Conservation (phyloP, 2,797 vertebrate genomes). For the Oreochromis mossambicus region DNA sequence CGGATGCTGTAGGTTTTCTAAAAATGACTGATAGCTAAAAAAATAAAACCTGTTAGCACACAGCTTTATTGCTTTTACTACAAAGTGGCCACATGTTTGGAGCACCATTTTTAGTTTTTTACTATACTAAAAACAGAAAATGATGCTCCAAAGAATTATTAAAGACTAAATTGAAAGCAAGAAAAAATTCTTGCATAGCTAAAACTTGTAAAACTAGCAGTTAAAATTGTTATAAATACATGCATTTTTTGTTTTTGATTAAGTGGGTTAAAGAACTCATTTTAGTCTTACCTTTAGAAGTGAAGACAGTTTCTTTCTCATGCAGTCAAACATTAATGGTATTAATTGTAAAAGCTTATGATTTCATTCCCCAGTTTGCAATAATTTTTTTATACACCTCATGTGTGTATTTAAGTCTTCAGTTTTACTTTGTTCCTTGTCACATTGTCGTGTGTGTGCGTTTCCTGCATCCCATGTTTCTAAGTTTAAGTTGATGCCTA, state of each 20-base stretch:
- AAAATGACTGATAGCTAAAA: conserved; percentile 14
- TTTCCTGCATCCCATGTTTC: neutral
- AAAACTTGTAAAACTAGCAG: neutral
- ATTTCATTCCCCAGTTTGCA: neutral
- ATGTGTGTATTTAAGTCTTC: neutral
- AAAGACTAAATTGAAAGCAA: neutral
- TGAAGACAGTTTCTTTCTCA: neutral
- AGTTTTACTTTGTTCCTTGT: neutral
- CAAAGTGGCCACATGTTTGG: neutral
- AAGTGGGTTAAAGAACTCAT: neutral
- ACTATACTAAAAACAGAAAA: neutral
- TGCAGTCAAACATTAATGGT: neutral
- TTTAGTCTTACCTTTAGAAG: neutral
- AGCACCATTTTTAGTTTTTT: neutral
- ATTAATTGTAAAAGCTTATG: neutral
- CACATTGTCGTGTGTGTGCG: neutral
- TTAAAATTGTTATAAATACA: neutral
- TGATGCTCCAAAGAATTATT: neutral
- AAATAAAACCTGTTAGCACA: neutral
- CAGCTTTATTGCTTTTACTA: conserved; percentile 29
- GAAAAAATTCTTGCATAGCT: neutral
- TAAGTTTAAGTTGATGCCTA: neutral
- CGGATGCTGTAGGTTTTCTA: neutral
- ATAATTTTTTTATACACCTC: neutral
- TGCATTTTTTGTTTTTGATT: neutral